phyloP scores from a whole-genome alignment of 2,888 invertebrate genomes.

The Caradrina kadenii region DNA sequence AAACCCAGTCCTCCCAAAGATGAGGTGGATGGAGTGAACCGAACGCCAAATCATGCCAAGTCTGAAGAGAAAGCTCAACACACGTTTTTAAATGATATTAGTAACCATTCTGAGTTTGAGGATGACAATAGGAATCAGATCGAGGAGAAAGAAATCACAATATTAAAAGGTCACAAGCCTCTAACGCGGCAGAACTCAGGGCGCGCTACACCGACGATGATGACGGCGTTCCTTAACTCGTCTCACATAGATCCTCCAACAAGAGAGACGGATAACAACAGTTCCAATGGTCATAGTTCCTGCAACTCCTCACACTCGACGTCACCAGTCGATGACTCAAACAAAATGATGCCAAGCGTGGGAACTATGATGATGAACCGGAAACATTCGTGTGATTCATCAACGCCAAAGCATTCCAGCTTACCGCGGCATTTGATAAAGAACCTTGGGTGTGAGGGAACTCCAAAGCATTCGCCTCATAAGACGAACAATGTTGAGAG shows the following conservation, averaged over 20 bases:
- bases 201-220: constrained; percentile 88
- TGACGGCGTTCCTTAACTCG: constrained; percentile 87
- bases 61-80: constrained; percentile 88
- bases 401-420: constrained; percentile 86
- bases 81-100: constrained; percentile 87
- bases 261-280: constrained; percentile 76
- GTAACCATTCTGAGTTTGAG: constrained; percentile 87
- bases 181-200: constrained; percentile 92
- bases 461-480: constrained; percentile 85
- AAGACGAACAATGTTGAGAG: constrained; percentile 79
- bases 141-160: constrained; percentile 86
- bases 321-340: constrained; percentile 83
- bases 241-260: constrained; percentile 81
- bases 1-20: constrained; percentile 76
- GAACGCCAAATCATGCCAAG: constrained; percentile 83
- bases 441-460: constrained; percentile 82
- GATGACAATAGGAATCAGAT: constrained; percentile 88
- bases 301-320: constrained; percentile 86
- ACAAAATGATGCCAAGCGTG: constrained; percentile 77
- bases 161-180: constrained; percentile 92
- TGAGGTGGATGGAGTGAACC: constrained; percentile 76
- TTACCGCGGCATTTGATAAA: constrained; percentile 85
- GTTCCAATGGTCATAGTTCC: constrained; percentile 83
- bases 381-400: constrained; percentile 84
- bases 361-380: constrained; percentile 86